Base-by-base conservation (phyloP, 2,113 vertebrate genomes). In the Crotalus helleri region DNA sequence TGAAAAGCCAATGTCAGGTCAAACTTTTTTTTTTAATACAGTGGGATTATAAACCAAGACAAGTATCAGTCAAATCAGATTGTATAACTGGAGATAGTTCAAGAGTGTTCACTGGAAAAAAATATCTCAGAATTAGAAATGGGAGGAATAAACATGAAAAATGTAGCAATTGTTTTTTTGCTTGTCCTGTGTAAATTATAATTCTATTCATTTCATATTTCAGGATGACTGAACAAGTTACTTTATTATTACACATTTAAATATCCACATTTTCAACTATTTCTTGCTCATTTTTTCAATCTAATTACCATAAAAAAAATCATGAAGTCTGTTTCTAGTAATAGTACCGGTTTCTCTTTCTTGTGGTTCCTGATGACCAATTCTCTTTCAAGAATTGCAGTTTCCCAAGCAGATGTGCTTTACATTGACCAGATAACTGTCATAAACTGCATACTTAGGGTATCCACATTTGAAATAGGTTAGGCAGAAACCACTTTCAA, bases 181-280 rank as follows among this genome's bases (percentile, higher is more conserved):
- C 88, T 95, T 95, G 95, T 94, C 93, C 96, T 94, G 91, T 94
- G 95, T 95, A 69, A 88, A 89, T 81, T 39, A 55, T 44, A 92
- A 88, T 33, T 55, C 58, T 55, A 29, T 64, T 94, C 94, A 91
- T 94, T 93, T 93, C 0, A 2, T 89, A 90, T 96, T 94, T 95
- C 13, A 0, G 85, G 85, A 93, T 69, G 90, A 95, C 96, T 94
- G 92, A 87, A 0, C 12, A 0, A 90, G 53, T 92, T 59, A 26
- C 58, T 86, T 57, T 69, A 90, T 57, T 69, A 90, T 89, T 61
- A 89, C 59, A 58, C 2, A 0, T 94, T 95, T 96, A 95, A 64
- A 64, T 33, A 69, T 95, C 91, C 87, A 53, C 39, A 29, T 92
- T 94, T 64, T 88, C 91, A 7, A 54, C 93, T 94, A 94, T 95